Conservation (phyloP, 2,888 invertebrate genomes). For the Tetranychus truncatus region DNA sequence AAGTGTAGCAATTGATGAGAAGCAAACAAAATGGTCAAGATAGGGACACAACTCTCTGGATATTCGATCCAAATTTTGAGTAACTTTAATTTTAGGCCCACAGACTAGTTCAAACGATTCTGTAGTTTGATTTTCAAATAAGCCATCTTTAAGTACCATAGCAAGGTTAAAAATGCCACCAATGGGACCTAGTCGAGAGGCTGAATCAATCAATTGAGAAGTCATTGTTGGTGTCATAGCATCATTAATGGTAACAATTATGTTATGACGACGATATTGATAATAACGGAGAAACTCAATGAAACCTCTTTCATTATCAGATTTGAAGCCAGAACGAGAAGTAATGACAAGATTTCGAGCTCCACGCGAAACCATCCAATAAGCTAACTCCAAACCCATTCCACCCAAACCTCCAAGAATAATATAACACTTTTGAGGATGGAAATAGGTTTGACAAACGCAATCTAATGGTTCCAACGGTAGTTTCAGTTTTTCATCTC, state of each 20-base stretch:
- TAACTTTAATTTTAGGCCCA: constrained; percentile 65
- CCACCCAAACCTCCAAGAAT: constrained; percentile 67
- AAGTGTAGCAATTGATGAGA: constrained; percentile 87
- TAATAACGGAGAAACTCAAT: constrained; percentile 41
- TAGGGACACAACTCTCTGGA: constrained; percentile 57
- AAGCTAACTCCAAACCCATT: constrained; percentile 78
- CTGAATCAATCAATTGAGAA: constrained; percentile 44
- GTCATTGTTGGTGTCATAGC: constrained; percentile 47
- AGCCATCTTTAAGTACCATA: constrained; percentile 54
- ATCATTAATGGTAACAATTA: constrained; percentile 7
- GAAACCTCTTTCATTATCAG: constrained; percentile 76
- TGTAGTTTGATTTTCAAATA: constrained; percentile 64
- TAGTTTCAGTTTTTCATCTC: neutral
- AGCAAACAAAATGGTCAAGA: constrained; percentile 74
- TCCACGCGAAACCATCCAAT: constrained; percentile 72
- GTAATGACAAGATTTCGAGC: constrained; percentile 66
- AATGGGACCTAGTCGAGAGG: constrained; percentile 47
- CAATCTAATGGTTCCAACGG: neutral
- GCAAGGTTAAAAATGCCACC: constrained; percentile 87
- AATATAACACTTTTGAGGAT: constrained; percentile 37
- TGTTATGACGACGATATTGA: neutral
- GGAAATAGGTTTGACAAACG: constrained; percentile 46
- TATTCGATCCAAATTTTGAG: constrained; percentile 56
- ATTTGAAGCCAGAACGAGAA: constrained; percentile 69
- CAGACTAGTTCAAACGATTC: constrained; percentile 60